Base-by-base conservation (phyloP, 2,888 invertebrate species). In the Odiellus spinosus region DNA sequence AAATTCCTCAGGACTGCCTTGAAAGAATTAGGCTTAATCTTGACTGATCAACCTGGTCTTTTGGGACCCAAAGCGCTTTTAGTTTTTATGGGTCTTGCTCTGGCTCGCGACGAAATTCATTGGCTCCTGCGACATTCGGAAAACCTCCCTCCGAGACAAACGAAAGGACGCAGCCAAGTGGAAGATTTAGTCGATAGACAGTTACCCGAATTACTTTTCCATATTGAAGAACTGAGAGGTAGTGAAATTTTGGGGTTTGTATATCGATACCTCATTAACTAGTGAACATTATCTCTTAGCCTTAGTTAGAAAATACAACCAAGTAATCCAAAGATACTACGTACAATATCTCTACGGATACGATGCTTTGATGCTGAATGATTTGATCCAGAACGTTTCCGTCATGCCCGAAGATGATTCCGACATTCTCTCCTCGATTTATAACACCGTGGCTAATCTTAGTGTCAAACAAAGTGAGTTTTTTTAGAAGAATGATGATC, bases 11-110 rank as follows among this genome's bases (percentile, higher is more conserved):
- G 98, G 47, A 87, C 90, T 2, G 88, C 95, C 2, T 69, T 99
- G 17, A 90, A 93, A 63, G 98, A 99, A 67, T 69, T 99, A 51
- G 86, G 87, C 1, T 73, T 93, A 2, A 85, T 99, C 59, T 76
- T 98, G 63, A 87, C 93, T 14, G 98, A 99, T 68, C 95, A 99
- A 64, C 98, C 98, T 3, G 95, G 98, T 1, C 71, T 99, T 18
- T 69, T 99, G 39, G 98, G 98, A 0, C 98, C 98, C 1, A 57
- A 71, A 71, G 88, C 91, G 6, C 72, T 99, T 48, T 77, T 91
- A 61, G 86, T 98, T 55, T 87, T 98, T 63, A 93, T 96, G 76
- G 96, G 87, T 0, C 71, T 99, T 10, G 88, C 90, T 53, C 82
- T 90, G 66, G 82, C 95, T 1, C 75, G 96, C 58, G 98, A 99